Base-by-base conservation (phyloP, 2,888 invertebrate species). In the Penaeus monodon region DNA sequence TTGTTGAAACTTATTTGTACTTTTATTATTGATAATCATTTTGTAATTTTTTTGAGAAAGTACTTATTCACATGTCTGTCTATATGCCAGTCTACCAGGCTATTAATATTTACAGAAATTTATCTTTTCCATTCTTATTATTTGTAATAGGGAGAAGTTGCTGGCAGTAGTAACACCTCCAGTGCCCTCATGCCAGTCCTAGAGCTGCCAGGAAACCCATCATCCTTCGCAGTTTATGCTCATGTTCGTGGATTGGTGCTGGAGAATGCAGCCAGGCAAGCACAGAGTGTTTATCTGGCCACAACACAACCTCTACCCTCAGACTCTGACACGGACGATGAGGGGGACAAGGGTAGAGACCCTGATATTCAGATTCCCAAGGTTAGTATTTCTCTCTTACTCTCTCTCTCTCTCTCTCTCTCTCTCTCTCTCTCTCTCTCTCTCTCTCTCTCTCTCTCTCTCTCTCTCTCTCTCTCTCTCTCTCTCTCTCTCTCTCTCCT, bases 271-370 rank as follows among this genome's bases (percentile, higher is more conserved):
- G 85, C 86, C 12, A 66, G 89, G 17, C 90, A 88, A 33, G 90
- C 90, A 44, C 90, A 88, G 63, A 70, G 78, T 3, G 86, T 90
- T 22, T 90, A 90, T 79, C 81, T 88, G 76, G 82, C 87, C 10
- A 88, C 88, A 57, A 90, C 86, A 33, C 90, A 88, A 81, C 85
- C 88, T 3, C 73, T 81, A 0, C 77, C 88, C 8, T 81, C 84
- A n/a, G 89, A 89, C 73, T 89, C 89, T 3, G 89, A 89, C 64
- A 88, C 90, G 14, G 90, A 90, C 77, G 89, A 88, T 24, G 90
- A 90, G 24, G 65, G 68, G 14, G 90, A 90, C 27, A 84, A 85
- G 44, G 81, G 73, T 22, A 90, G 81, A 44, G 88, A 88, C 29
- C 66, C 82, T n/a, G 27, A 74, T 44, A 27, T 88, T 24, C 83